Conservation (phyloP, 2,113 vertebrate genomes). For the Brachyhypopomus gauderio region DNA sequence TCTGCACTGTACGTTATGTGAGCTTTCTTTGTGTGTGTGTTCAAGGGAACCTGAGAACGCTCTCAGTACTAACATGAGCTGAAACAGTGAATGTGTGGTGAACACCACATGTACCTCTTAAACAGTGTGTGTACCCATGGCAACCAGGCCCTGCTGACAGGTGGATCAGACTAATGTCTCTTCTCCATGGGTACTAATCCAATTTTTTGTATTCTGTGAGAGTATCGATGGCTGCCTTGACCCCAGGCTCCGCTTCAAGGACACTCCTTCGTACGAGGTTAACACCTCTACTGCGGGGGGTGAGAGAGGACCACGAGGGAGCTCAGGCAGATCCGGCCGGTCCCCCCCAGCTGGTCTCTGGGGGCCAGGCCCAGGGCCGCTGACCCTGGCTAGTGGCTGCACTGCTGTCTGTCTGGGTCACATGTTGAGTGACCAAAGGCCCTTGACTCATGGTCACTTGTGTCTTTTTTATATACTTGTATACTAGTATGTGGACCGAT, state of each 20-base stretch:
- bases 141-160: conserved; percentile 38
- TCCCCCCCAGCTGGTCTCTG: conserved; percentile 19
- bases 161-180: conserved; percentile 49
- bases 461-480: background rate
- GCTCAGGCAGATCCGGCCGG: conserved; percentile 17
- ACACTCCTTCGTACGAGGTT: conserved; percentile 47
- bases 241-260: conserved; percentile 52
- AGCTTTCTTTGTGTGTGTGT: background rate
- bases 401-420: conserved; percentile 42
- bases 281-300: conserved; percentile 39
- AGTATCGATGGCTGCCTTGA: conserved; percentile 49
- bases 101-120: background rate
- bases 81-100: background rate
- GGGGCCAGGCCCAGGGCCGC: conserved; percentile 19
- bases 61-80: conserved; percentile 13
- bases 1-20: background rate
- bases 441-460: conserved; percentile 14
- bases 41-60: background rate
- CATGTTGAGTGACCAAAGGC: conserved; percentile 28
- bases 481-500: background rate
- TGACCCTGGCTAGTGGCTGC: conserved; percentile 31
- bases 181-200: conserved; percentile 48
- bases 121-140: conserved; percentile 34
- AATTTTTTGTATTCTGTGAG: conserved; percentile 53
- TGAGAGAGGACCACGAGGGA: conserved; percentile 44